These are phyloP conservation scores for western clawed frog (Xenopus tropicalis) DNA, from an alignment of 2,113 vertebrate genomes.

Conservation along the genomic window DNA sequence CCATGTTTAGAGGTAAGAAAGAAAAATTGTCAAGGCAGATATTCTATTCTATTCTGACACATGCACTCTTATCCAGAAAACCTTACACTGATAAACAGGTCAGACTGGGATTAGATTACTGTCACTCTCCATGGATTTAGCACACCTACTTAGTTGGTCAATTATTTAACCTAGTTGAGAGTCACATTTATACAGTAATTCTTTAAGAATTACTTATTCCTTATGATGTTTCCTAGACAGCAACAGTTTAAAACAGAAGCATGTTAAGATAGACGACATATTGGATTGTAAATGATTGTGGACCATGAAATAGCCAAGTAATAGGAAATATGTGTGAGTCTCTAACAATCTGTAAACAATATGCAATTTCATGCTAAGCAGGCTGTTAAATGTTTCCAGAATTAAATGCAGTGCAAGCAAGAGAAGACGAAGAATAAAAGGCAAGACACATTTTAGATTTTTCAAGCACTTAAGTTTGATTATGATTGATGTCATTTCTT, in stretches of 20 bases:
- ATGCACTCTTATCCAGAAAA: not conserved
- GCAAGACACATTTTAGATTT: slow-evolving; percentile 1
- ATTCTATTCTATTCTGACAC: too few species aligned
- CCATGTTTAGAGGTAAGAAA: too few species aligned
- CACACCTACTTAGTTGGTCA: not conserved
- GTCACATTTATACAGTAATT: not conserved
- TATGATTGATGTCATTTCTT: slow-evolving; percentile 30
- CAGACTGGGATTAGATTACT: not conserved
- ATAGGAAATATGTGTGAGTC: not conserved
- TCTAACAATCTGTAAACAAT: slow-evolving; percentile 7
- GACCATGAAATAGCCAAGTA: slow-evolving; percentile 11
- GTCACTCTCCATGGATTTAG: not conserved
- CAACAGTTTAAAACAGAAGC: not conserved
- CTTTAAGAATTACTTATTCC: not conserved
- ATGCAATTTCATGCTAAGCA: not conserved
- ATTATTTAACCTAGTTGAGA: not conserved
- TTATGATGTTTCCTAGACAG: slow-evolving; percentile 14
- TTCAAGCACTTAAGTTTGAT: slow-evolving; percentile 22
- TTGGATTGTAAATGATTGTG: slow-evolving; percentile 3
- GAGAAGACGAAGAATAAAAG: slow-evolving; percentile 3
- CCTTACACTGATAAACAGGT: not conserved
- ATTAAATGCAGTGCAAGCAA: not conserved
- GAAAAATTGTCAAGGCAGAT: too few species aligned
- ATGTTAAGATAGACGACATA: slow-evolving; percentile 4
- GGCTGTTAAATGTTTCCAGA: not conserved